Evolutionary conservation across 1,140 invertebrate genomes (phyloP).

Genomic region (Drosophila persimilis): DNA sequence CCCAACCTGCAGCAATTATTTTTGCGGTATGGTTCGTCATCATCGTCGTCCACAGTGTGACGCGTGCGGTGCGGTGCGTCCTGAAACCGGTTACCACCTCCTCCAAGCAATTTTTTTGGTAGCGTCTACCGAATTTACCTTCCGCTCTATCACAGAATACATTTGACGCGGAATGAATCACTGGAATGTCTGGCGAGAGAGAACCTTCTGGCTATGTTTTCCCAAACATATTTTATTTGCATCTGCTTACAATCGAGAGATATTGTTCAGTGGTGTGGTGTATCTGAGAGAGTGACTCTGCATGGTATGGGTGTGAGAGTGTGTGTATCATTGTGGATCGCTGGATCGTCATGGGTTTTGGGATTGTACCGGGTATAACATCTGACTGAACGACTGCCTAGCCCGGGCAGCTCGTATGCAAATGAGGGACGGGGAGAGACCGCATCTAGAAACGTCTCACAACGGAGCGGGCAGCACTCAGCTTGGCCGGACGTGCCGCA

Average conservation of each 20-base stretch:
- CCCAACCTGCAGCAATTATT: conserved; percentile 50
- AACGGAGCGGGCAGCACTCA: conserved; percentile 37
- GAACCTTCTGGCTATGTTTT: conserved; percentile 49
- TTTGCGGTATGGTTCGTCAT: conserved; percentile 39
- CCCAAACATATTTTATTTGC: conserved; percentile 54
- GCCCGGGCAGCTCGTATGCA: conserved; percentile 25
- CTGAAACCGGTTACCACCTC: conserved; percentile 50
- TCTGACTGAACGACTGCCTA: conserved; percentile 26
- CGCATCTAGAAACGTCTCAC: conserved; percentile 52
- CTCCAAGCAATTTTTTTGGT: conserved; percentile 21
- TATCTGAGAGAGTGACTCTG: not conserved
- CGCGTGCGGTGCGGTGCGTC: conserved; percentile 33
- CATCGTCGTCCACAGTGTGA: conserved; percentile 39
- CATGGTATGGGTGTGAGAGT: conserved; percentile 5
- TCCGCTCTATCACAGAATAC: not conserved
- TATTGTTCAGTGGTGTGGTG: conserved; percentile 16
- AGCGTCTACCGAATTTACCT: conserved; percentile 12
- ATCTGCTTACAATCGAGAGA: conserved; percentile 41
- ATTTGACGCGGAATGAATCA: conserved; percentile 40
- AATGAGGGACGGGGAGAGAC: not conserved
- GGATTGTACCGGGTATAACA: conserved; percentile 24
- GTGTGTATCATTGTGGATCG: conserved; percentile 29
- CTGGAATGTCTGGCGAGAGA: conserved; percentile 20
- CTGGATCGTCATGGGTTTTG: conserved; percentile 60
- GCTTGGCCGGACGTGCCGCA: conserved; percentile 63